Evolutionary conservation across 92 coral and sea anemone genomes (phyloP).

Genomic region (Pocillopora grandis): DNA sequence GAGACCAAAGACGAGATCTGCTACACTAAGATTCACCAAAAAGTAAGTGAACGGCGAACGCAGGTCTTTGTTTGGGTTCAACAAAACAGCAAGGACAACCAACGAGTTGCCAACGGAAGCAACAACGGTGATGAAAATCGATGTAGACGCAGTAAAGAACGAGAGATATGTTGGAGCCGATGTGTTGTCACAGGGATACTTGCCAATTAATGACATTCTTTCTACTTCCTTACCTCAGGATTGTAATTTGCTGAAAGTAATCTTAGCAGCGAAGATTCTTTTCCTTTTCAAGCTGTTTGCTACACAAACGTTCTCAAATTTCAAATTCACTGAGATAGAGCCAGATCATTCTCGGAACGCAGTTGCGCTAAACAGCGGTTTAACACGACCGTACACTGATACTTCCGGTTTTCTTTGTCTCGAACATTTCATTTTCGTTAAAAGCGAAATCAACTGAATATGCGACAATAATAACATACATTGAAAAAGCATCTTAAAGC

Average conservation of each 20-base stretch:
- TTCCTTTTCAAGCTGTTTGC: too few relatives aligned
- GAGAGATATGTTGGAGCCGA: slow-evolving; percentile 75
- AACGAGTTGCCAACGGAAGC: slow-evolving; percentile 80
- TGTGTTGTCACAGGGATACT: slow-evolving; percentile 47
- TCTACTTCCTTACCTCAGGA: background rate
- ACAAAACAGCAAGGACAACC: slow-evolving; percentile 74
- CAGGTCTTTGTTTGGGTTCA: slow-evolving; percentile 78
- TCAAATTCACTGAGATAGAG: too few relatives aligned
- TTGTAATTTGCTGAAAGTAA: background rate
- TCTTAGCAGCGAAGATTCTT: background rate
- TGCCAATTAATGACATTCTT: slow-evolving; percentile 53
- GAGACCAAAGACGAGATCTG: slow-evolving; percentile 83
- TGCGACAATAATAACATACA: background rate
- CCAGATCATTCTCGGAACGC: too few relatives aligned
- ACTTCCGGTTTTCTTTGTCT: background rate
- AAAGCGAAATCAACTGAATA: background rate
- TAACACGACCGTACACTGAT: too few relatives aligned
- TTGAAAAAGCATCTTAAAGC: background rate
- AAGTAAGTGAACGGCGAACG: slow-evolving; percentile 83
- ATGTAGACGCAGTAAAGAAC: slow-evolving; percentile 62
- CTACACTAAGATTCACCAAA: slow-evolving; percentile 77
- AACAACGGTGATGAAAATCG: slow-evolving; percentile 50
- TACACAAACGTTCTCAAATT: too few relatives aligned
- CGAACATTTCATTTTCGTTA: background rate
- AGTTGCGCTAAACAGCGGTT: too few relatives aligned